Evolutionary conservation across 2,797 vertebrate genomes (phyloP).

Genomic region (Sparus aurata): DNA sequence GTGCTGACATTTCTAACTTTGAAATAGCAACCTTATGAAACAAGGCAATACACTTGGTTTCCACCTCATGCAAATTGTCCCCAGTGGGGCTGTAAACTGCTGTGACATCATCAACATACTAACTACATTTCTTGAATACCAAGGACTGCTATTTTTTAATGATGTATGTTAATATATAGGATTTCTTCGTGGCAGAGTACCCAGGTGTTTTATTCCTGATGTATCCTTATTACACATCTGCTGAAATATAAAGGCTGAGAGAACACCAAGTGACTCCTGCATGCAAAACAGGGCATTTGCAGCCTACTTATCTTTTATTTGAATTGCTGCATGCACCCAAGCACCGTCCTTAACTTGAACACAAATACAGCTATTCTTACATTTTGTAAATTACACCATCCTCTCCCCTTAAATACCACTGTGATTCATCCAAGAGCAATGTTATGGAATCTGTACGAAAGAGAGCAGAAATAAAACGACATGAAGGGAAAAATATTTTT

Average conservation of each 20-base stretch:
- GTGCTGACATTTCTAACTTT: conserved; percentile 27
- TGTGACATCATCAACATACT: conserved; percentile 4
- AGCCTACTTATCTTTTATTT: background rate
- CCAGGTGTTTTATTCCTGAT: conserved; percentile 20
- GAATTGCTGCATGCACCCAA: background rate
- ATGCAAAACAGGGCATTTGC: background rate
- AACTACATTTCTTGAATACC: conserved; percentile 10
- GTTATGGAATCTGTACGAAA: conserved; percentile 14
- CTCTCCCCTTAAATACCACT: conserved; percentile 14
- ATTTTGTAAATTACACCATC: conserved; percentile 19
- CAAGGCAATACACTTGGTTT: background rate
- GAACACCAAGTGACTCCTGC: background rate
- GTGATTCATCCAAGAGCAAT: conserved; percentile 25
- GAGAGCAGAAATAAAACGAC: background rate
- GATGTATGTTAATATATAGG: conserved; percentile 8
- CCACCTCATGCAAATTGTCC: background rate
- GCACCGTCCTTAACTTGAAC: background rate
- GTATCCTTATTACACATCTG: conserved; percentile 4
- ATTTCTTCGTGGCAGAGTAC: conserved; percentile 6
- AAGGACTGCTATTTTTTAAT: conserved; percentile 19
- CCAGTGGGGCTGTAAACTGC: conserved; percentile 10
- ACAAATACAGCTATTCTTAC: conserved; percentile 15
- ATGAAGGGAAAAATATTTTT: conserved; percentile 28
- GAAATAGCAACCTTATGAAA: conserved; percentile 17
- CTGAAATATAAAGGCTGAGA: background rate